phyloP scores from a whole-genome alignment of 2,888 invertebrate species.

The Lamellibrachia satsuma region DNA sequence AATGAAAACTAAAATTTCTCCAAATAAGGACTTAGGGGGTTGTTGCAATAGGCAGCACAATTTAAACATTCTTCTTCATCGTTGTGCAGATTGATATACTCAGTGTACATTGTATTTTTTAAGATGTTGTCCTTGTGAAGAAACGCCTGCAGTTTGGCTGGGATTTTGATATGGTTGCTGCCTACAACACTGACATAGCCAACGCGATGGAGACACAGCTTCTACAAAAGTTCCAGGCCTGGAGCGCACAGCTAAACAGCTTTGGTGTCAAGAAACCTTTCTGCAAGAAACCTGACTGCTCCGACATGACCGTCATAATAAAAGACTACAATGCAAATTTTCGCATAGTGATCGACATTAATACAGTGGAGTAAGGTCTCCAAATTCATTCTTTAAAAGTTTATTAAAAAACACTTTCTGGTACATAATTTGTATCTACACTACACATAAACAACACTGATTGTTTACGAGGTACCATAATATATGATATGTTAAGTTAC shows the following conservation, averaged over 20 bases:
- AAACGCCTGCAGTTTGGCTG: conserved; percentile 21
- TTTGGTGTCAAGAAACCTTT: neutral
- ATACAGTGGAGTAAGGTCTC: no score
- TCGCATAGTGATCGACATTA: neutral
- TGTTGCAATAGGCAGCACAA: no score
- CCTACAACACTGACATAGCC: conserved; percentile 12
- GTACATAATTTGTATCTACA: no score
- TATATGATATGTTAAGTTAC: neutral
- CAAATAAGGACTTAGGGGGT: no score
- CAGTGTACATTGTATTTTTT: neutral
- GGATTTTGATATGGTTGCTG: conserved; percentile 17
- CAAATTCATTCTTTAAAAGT: no score
- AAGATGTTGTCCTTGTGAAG: conserved; percentile 6
- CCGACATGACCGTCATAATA: neutral
- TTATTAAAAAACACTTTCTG: no score
- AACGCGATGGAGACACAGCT: neutral
- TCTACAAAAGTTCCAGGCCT: neutral
- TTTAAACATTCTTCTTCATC: no score
- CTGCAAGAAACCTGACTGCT: neutral
- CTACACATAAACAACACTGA: neutral
- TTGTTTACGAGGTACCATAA: neutral
- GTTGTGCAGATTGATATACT: no score
- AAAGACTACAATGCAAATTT: neutral
- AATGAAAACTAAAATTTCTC: no score
- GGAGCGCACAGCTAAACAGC: neutral